Percentiles rank a stretch among this genome's conserved stretches.
Conservation (phyloP, 2,797 vertebrate species). For the Gila robusta region DNA sequence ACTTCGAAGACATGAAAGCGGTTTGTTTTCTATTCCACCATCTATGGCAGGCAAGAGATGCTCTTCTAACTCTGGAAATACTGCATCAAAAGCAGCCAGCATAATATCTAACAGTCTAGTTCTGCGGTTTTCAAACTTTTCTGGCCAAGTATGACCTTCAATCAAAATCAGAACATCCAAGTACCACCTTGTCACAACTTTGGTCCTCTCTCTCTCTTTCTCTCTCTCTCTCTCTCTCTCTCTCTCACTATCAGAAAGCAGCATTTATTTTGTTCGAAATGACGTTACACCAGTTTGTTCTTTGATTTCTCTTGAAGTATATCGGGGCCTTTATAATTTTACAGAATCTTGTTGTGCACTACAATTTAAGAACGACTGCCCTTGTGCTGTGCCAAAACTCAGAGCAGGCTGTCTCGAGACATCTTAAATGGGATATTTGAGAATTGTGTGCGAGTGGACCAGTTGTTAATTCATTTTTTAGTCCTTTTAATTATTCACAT, state of each 20-base stretch:
- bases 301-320: too few species aligned
- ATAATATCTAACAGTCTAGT: constrained; percentile 3
- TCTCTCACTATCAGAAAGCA: too few species aligned
- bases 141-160: neutral
- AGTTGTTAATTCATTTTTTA: constrained; percentile 8
- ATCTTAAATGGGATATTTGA: neutral
- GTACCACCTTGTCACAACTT: neutral
- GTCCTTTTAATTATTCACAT: constrained; percentile 7
- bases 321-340: too few species aligned
- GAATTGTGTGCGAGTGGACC: too few species aligned
- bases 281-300: too few species aligned
- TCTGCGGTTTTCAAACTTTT: constrained; percentile 7
- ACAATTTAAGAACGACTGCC: neutral
- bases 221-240: too few species aligned
- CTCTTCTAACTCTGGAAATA: constrained; percentile 10
- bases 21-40: constrained; percentile 35
- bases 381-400: neutral
- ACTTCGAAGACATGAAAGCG: constrained; percentile 45
- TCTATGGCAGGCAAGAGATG: constrained; percentile 28
- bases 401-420: neutral
- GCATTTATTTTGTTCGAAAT: too few species aligned
- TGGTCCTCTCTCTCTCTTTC: too few species aligned
- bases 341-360: neutral
- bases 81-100: constrained; percentile 15
- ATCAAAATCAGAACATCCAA: neutral